Conservation (phyloP, 1,140 invertebrate species). For the Lucilia sericata region DNA sequence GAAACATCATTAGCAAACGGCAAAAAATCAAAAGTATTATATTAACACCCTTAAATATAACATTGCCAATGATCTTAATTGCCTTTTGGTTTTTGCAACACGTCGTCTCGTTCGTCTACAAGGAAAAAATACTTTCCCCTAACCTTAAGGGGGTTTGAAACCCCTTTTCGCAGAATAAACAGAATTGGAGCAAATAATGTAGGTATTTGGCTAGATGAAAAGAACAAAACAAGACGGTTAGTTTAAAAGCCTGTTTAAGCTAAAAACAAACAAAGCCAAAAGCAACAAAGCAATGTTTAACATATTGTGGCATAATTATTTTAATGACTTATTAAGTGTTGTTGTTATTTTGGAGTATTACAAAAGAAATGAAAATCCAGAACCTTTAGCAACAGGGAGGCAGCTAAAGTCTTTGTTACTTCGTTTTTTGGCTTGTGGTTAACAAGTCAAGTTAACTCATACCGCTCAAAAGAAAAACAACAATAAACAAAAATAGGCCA, state of each 20-base stretch:
- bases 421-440: neutral
- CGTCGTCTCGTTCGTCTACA: neutral
- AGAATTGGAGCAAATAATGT: neutral
- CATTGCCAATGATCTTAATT: constrained; percentile 29
- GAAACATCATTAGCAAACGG: neutral
- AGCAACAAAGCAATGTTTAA: neutral
- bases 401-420: neutral
- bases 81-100: neutral
- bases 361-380: neutral
- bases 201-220: neutral
- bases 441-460: neutral
- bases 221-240: neutral
- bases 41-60: constrained; percentile 1
- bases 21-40: neutral
- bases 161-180: neutral
- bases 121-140: neutral
- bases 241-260: neutral
- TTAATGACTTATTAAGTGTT: constrained; percentile 21
- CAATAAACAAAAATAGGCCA: neutral
- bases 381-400: neutral
- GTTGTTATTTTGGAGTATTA: neutral
- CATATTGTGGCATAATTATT: constrained; percentile 27
- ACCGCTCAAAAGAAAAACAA: neutral
- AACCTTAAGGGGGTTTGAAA: neutral
- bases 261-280: neutral